phyloP scores from a whole-genome alignment of 2,888 invertebrate genomes.

The Candidula unifasciata region DNA sequence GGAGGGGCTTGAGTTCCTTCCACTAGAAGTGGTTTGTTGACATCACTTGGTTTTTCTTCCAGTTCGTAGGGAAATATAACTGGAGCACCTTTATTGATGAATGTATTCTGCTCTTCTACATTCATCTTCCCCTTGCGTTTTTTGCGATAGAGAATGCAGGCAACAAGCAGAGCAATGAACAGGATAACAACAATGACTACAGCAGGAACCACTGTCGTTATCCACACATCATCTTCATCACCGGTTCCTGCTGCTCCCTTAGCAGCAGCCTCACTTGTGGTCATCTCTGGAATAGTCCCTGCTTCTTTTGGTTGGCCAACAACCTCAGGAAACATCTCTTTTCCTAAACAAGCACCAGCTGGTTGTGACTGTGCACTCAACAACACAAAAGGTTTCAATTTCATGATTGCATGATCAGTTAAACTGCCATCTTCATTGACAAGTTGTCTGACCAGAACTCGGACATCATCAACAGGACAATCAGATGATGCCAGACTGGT shows the following conservation, averaged over 20 bases:
- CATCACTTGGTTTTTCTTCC: constrained; percentile 89
- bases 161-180: constrained; percentile 89
- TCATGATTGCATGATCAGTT: constrained; percentile 64
- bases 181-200: constrained; percentile 88
- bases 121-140: constrained; percentile 89
- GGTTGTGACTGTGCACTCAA: constrained; percentile 61
- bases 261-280: constrained; percentile 53
- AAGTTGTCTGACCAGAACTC: constrained; percentile 81
- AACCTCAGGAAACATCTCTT: constrained; percentile 61
- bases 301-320: constrained; percentile 16
- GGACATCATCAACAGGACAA: constrained; percentile 88
- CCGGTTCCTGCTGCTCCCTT: constrained; percentile 54
- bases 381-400: constrained; percentile 65
- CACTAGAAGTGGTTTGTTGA: constrained; percentile 93
- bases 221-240: constrained; percentile 74
- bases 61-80: constrained; percentile 96
- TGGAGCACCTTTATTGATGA: constrained; percentile 85
- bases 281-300: constrained; percentile 10
- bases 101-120: constrained; percentile 83
- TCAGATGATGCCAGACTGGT: constrained; percentile 86
- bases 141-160: constrained; percentile 90
- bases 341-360: constrained; percentile 77
- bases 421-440: constrained; percentile 76
- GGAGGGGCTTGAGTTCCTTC: constrained; percentile 88
- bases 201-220: constrained; percentile 92